phyloP scores from a whole-genome alignment of 1,140 invertebrate genomes.

The Vollenhovia emeryi region DNA sequence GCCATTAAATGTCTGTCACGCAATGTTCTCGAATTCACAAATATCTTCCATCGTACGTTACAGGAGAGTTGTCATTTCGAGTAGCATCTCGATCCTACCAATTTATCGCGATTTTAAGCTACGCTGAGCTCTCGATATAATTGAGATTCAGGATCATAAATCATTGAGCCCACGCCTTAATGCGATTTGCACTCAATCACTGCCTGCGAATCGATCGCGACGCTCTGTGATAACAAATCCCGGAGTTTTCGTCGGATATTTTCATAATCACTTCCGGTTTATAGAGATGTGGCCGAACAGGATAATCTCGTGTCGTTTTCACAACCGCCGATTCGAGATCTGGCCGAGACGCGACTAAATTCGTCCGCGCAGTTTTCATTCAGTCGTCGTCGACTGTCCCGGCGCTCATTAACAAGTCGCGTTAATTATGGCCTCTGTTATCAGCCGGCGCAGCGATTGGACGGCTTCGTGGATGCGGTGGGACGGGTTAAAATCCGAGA shows the following conservation, averaged over 20 bases:
- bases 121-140: neutral
- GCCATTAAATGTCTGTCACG: no score
- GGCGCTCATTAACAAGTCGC: constrained; percentile 80
- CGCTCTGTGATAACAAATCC: neutral
- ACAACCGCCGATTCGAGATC: constrained; percentile 43
- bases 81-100: neutral
- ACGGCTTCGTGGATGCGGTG: constrained; percentile 59
- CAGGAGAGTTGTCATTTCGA: neutral
- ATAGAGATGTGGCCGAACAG: neutral
- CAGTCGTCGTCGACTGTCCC: constrained; percentile 66
- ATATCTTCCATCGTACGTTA: neutral
- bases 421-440: constrained; percentile 83
- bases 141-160: neutral
- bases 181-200: neutral
- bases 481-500: constrained; percentile 75
- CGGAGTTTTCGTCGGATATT: neutral
- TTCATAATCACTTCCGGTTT: neutral
- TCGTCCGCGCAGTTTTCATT: constrained; percentile 74
- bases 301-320: neutral
- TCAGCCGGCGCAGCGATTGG: constrained; percentile 78
- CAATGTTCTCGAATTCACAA: neutral
- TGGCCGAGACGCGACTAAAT: constrained; percentile 67
- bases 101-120: neutral
- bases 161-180: neutral
- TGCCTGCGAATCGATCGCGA: neutral